Conservation (phyloP, 2,113 vertebrate genomes). For the Colistium nudipinnis region DNA sequence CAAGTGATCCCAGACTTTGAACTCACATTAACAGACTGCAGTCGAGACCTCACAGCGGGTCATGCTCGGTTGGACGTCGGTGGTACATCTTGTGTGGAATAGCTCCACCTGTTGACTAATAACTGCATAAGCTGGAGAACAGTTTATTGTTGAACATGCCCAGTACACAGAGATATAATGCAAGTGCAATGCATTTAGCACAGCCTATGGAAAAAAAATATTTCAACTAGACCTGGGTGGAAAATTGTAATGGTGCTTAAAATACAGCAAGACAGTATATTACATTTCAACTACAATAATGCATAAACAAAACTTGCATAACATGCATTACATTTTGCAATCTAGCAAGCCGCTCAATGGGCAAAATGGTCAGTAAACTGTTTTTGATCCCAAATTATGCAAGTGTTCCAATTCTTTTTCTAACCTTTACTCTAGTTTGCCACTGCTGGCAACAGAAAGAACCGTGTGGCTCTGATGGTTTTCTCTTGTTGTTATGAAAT, state of each 20-base stretch:
- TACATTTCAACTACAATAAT: too few species aligned
- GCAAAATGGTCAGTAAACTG: too few species aligned
- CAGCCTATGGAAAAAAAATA: background rate
- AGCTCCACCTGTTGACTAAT: constrained; percentile 72
- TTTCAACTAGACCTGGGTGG: too few species aligned
- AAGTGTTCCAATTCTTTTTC: constrained; percentile 1
- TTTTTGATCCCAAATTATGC: background rate
- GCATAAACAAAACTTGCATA: too few species aligned
- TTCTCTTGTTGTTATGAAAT: constrained; percentile 47
- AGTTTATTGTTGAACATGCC: background rate
- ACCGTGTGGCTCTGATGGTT: constrained; percentile 29
- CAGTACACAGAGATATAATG: background rate
- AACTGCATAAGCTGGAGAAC: constrained; percentile 14
- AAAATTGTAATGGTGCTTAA: too few species aligned
- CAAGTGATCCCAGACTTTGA: constrained; percentile 53
- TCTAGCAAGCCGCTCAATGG: too few species aligned
- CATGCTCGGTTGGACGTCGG: constrained; percentile 18
- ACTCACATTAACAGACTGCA: constrained; percentile 51
- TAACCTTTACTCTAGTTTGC: constrained; percentile 16
- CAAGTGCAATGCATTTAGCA: background rate
- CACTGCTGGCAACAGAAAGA: constrained; percentile 27
- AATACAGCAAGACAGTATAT: too few species aligned
- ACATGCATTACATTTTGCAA: too few species aligned
- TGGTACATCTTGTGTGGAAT: constrained; percentile 53
- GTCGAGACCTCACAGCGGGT: constrained; percentile 52